Conservation (phyloP, 64 coral and sea anemone species). For the Acropora tenuis region DNA sequence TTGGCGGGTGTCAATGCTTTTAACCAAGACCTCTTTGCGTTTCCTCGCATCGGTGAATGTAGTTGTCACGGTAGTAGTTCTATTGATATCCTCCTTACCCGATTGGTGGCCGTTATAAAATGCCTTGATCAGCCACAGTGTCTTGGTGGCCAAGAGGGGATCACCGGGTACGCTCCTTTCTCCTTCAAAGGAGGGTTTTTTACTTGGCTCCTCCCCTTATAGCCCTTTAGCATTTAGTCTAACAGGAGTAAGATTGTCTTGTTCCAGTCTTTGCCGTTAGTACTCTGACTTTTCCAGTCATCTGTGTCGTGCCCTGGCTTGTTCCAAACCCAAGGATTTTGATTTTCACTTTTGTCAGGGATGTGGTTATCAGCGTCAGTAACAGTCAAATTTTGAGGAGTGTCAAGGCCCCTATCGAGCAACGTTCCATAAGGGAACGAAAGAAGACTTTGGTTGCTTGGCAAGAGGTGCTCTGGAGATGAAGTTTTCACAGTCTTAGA, state of each 20-base stretch:
- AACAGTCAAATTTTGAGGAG: neutral
- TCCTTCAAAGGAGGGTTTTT: neutral
- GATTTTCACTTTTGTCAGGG: neutral
- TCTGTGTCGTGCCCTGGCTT: neutral
- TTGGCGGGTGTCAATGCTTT: conserved; percentile 47
- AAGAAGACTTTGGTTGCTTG: neutral
- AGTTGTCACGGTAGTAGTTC: conserved; percentile 43
- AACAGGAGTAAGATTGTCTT: neutral
- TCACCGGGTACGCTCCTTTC: neutral
- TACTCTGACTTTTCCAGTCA: neutral
- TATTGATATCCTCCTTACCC: conserved; percentile 3
- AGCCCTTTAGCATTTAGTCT: neutral
- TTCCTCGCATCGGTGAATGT: neutral
- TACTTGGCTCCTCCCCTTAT: neutral
- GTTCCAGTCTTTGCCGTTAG: conserved; percentile 1
- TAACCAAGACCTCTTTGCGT: conserved; percentile 31
- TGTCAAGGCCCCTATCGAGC: neutral
- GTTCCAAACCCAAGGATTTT: neutral
- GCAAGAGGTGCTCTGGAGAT: neutral
- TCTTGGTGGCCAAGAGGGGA: neutral
- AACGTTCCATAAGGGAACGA: neutral
- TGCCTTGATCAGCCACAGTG: neutral
- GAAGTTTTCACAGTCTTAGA: neutral
- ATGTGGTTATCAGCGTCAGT: neutral
- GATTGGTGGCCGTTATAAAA: conserved; percentile 38